Evolutionary conservation across 2,888 invertebrate genomes (phyloP), one percentile per base, ranked within the genome.

Genomic region (Trachelus iudaicus): DNA sequence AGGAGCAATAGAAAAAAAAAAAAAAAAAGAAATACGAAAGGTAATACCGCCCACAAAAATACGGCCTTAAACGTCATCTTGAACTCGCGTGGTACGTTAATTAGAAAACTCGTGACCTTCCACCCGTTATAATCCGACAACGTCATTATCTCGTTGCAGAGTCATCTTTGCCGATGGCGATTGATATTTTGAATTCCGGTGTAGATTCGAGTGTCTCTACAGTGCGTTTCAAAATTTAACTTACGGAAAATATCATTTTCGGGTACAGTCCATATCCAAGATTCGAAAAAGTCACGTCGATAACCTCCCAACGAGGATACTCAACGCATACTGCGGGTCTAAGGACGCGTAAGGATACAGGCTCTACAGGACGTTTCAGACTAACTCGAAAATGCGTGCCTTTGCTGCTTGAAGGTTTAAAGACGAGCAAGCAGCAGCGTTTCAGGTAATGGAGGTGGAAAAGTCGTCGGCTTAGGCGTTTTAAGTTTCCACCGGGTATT

Each of bases 381-480:
- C 56, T 9, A 23, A 23, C 9, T 23, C 15, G 4, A 40, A 40
- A 40, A 40, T 9, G 4, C 15, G 1, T n/a, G 6, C 40, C 15
- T 40, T 0, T 9, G 0, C 12, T 35, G 35, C 13, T 13, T 0
- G 4, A 13, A 13, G 37, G 6, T 9, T 56, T 12, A 30, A 11
- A 30, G 71, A 15, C 71, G 71, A 71, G 3, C 6, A 13, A 71
- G 71, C 23, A 30, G 74, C 74, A 13, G 34, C 74, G 74, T 74
- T 34, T 13, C 37, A 34, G 76, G 79, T 77, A 80, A 85, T 80
- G 83, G 84, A 82, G 86, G 87, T 85, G 86, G 87, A 89, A 90
- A 90, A 91, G 88, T 90, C 88, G 87, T 83, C 86, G 87, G 87
- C 89, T 90, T 89, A 90, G 86, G 87, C 88, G 91, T 89, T 89